These are phyloP conservation scores for Brachionus manjavacas DNA, from an alignment of 1,140 invertebrate species.

Conservation along the genomic window DNA sequence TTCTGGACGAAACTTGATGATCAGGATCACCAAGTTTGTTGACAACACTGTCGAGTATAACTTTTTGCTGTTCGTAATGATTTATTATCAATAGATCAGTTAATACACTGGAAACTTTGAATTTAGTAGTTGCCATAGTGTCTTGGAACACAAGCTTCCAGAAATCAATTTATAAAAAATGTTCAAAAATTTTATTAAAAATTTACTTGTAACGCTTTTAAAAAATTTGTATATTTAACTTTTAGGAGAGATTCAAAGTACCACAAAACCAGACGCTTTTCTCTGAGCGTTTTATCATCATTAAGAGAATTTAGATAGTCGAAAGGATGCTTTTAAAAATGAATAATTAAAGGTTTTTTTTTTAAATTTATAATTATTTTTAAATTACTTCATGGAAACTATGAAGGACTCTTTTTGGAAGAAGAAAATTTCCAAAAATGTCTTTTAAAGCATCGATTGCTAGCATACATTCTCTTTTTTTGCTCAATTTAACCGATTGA, in stretches of 20 bases:
- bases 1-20: constrained; percentile 77
- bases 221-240: constrained; percentile 68
- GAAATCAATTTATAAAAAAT: neutral
- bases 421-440: constrained; percentile 39
- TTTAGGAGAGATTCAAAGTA: constrained; percentile 80
- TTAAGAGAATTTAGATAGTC: constrained; percentile 48
- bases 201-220: constrained; percentile 63
- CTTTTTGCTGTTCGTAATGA: constrained; percentile 14
- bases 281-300: constrained; percentile 55
- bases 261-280: constrained; percentile 61
- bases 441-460: constrained; percentile 57
- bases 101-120: constrained; percentile 66
- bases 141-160: constrained; percentile 63
- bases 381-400: constrained; percentile 35
- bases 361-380: too few relatives aligned
- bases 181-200: neutral
- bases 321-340: constrained; percentile 61
- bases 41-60: constrained; percentile 63
- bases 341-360: neutral
- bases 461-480: constrained; percentile 69
- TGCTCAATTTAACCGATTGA: constrained; percentile 72
- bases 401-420: neutral
- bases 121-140: constrained; percentile 71
- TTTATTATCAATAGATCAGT: constrained; percentile 66
- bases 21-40: constrained; percentile 93